Percentiles rank a stretch among this genome's conserved stretches.
These are phyloP conservation scores for Hemibagrus guttatus DNA, from an alignment of 2,797 vertebrate species.

Conservation along the genomic window DNA sequence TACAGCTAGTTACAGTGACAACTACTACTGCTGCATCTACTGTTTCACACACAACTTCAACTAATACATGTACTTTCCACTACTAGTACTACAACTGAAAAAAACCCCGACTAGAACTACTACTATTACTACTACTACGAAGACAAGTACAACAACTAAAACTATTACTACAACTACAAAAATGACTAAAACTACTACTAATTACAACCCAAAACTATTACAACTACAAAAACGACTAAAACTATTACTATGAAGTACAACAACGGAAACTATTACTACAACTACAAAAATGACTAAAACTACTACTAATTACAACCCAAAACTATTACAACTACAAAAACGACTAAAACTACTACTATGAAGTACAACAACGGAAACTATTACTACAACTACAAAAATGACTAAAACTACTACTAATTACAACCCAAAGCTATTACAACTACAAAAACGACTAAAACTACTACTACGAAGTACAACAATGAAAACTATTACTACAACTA, in stretches of 20 bases:
- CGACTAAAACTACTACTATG: neutral
- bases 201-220: neutral
- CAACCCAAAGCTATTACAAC: neutral
- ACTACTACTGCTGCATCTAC: neutral
- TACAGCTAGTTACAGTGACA: no score
- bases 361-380: neutral
- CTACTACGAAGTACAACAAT: neutral
- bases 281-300: neutral
- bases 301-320: neutral
- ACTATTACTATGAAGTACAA: neutral
- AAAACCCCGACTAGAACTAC: no score
- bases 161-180: neutral
- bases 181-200: neutral
- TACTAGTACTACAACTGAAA: no score
- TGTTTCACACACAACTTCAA: neutral
- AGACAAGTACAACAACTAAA: neutral
- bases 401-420: neutral
- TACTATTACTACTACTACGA: neutral
- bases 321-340: neutral
- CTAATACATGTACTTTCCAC: neutral
- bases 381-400: neutral
- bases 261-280: neutral
- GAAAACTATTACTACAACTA: neutral
- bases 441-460: neutral
- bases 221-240: neutral